Evolutionary conservation across 2,888 invertebrate genomes (phyloP), one percentile per base, ranked within the genome.

Genomic region (Xylota segnis): DNA sequence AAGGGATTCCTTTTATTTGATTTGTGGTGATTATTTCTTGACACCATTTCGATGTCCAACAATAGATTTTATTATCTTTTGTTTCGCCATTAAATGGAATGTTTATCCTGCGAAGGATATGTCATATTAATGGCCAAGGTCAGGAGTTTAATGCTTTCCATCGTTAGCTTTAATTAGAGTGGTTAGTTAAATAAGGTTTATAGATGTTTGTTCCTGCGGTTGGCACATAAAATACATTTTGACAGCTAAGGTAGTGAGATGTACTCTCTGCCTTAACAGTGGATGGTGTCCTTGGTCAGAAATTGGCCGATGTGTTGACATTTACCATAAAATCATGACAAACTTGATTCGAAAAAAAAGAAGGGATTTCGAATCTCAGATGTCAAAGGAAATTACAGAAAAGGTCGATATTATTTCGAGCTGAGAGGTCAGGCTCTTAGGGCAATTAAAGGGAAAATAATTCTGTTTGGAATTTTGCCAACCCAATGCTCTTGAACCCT

Each of bases 391-490:
- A 56, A 16, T 32, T 32, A 0, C 14, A 56, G n/a, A 12, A 23
- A 59, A 59, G 37, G 23, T 40, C 58, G 23, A 59, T 0, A 5
- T 16, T 37, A 23, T 59, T 23, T 59, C 37, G 12, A 37, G 37
- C 12, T 37, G 18, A 12, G 16, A 58, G 9, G 14, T 16, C 34
- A 18, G 23, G 58, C 37, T 37, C 37, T 59, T 59, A 5, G 3
- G 58, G 37, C 23, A 59, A 59, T 59, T 59, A 59, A 37, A 1
- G 5, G 0, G 12, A 37, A 59, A 40, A 59, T 2, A 37, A 40
- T 40, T 59, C 40, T 40, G 6, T 34, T 6, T n/a, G 14, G 58
- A 16, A 58, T 18, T 18, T 18, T 10, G 37, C 18, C 18, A 7
- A 9, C 34, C 16, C 10, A 10, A 9, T 5, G 18, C 52, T 29